Percentiles rank a stretch among this genome's conserved stretches.
Conservation (phyloP, 1,140 invertebrate genomes). For the Drosophila biarmipes region DNA sequence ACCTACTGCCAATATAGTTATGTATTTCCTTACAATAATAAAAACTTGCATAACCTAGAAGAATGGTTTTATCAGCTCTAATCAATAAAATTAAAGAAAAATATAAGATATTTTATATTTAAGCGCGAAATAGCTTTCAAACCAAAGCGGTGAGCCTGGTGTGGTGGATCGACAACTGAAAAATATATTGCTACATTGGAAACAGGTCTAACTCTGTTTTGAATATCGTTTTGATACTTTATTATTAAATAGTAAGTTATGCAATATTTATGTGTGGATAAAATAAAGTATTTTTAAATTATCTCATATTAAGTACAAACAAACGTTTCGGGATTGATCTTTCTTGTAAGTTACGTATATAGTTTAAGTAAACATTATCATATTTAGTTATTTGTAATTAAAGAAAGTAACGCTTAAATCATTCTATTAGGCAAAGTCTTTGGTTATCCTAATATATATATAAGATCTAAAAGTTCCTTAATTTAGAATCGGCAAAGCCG, state of each 20-base stretch:
- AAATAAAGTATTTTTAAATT: conserved; percentile 3
- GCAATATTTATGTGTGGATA: neutral
- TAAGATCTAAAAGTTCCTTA: conserved; percentile 58
- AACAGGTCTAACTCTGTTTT: neutral
- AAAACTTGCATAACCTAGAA: too few species aligned
- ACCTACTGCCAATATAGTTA: neutral
- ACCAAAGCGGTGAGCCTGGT: neutral
- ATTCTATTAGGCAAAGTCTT: conserved; percentile 73
- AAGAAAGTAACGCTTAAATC: conserved; percentile 46
- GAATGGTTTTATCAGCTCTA: neutral
- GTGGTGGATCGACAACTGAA: neutral
- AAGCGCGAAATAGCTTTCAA: neutral
- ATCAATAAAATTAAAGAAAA: neutral
- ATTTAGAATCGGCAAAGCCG: conserved; percentile 61
- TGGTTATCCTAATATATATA: conserved; percentile 68
- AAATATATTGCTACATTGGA: neutral
- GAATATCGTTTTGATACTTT: neutral
- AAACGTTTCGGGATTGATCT: conserved; percentile 5
- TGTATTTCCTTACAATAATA: neutral
- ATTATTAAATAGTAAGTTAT: conserved; percentile 3
- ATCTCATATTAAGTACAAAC: conserved; percentile 29
- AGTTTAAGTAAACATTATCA: conserved; percentile 22
- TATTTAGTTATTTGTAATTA: conserved; percentile 31
- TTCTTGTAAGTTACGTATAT: conserved; percentile 38
- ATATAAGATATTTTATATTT: neutral